phyloP scores from a whole-genome alignment of 2,888 invertebrate species.

The Acleris emargana region DNA sequence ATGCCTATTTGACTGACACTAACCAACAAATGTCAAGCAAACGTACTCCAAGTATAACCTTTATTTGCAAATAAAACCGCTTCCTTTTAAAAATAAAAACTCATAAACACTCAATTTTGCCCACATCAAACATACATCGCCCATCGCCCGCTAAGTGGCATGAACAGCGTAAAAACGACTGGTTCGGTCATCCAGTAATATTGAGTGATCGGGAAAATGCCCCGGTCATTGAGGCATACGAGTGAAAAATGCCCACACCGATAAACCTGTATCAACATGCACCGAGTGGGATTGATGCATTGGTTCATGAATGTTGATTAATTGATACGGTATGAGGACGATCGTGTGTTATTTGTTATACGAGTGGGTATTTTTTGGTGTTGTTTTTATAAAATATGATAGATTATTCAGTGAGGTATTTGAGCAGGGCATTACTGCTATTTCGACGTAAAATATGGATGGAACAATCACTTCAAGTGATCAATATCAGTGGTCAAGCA shows the following conservation, averaged over 20 bases:
- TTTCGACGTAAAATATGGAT: too few relatives aligned
- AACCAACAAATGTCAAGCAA: too few relatives aligned
- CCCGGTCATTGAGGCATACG: constrained; percentile 38
- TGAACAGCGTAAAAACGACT: neutral
- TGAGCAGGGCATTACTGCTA: too few relatives aligned
- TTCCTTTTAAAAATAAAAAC: neutral
- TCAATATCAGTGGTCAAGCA: too few relatives aligned
- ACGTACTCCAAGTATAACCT: too few relatives aligned
- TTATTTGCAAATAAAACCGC: too few relatives aligned
- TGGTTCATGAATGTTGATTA: constrained; percentile 32
- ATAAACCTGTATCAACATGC: constrained; percentile 52
- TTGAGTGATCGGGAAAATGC: constrained; percentile 7
- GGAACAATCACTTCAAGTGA: too few relatives aligned
- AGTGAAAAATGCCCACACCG: constrained; percentile 71
- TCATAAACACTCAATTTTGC: neutral
- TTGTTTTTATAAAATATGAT: too few relatives aligned
- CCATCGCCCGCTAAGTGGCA: neutral
- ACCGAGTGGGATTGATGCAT: constrained; percentile 57
- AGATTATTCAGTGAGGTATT: too few relatives aligned
- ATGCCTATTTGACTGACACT: too few relatives aligned
- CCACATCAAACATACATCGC: constrained; percentile 1
- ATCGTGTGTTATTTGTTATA: too few relatives aligned
- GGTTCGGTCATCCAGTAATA: constrained; percentile 1
- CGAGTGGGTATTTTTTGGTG: too few relatives aligned
- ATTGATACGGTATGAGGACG: constrained; percentile 19